These are phyloP conservation scores for Allolobophora icterica DNA, from an alignment of 2,888 invertebrate genomes.

Conservation along the genomic window DNA sequence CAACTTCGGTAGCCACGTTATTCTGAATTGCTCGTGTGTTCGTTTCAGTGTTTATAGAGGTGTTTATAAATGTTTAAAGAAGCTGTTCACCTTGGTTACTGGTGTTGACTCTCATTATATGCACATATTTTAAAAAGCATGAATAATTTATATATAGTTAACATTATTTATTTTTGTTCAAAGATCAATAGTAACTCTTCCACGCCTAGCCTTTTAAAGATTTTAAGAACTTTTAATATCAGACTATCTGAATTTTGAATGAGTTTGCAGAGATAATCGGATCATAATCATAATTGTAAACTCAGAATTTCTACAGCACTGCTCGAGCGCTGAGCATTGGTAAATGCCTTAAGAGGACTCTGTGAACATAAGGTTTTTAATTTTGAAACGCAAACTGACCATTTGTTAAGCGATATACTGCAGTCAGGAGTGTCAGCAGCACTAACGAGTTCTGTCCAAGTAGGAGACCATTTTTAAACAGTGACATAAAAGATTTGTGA, in stretches of 20 bases:
- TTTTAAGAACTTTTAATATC: neutral
- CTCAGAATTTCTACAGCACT: neutral
- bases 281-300: no score
- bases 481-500: neutral
- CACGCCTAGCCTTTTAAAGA: neutral
- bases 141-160: neutral
- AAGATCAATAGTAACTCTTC: neutral
- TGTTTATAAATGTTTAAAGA: neutral
- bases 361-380: neutral
- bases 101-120: neutral
- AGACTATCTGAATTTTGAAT: neutral
- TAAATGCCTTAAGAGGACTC: neutral
- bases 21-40: neutral
- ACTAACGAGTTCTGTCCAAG: neutral
- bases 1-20: neutral
- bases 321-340: neutral
- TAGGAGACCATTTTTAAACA: neutral
- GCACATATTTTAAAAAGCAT: neutral
- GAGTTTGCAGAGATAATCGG: no score
- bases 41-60: neutral
- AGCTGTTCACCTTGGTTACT: neutral
- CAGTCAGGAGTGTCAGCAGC: neutral
- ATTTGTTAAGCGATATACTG: neutral
- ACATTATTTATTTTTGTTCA: neutral
- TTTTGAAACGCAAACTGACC: neutral